Evolutionary conservation across 2,113 vertebrate genomes (phyloP).

Genomic region (Crotalus tigris): DNA sequence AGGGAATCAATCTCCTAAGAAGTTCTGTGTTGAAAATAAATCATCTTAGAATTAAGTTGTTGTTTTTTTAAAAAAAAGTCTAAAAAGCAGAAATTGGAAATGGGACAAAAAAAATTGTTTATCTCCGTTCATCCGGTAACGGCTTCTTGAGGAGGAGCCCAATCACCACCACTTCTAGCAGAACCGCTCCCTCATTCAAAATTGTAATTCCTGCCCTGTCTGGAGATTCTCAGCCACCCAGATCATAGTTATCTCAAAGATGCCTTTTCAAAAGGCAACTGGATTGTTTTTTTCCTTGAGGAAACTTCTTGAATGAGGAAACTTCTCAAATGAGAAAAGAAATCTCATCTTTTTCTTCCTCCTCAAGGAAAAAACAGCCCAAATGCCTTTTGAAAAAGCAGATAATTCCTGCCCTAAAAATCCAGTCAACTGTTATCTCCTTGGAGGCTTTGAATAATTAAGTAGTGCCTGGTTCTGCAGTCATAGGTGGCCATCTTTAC

Average conservation of each 20-base stretch:
- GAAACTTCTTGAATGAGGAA: neutral
- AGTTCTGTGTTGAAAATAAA: conserved; percentile 46
- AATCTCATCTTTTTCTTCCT: neutral
- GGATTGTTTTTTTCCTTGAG: neutral
- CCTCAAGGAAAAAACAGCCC: neutral
- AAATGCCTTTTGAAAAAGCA: neutral
- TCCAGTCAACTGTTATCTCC: neutral
- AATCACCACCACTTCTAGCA: neutral
- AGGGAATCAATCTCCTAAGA: conserved; percentile 24
- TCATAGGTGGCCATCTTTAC: neutral
- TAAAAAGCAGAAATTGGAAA: neutral
- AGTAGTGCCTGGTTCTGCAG: neutral
- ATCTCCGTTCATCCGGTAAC: neutral
- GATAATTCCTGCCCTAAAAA: neutral
- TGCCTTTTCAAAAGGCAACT: neutral
- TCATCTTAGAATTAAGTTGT: conserved; percentile 41
- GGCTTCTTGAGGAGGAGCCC: neutral
- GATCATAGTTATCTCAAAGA: neutral
- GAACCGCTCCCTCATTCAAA: neutral
- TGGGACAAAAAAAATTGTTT: neutral
- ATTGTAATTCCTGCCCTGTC: neutral
- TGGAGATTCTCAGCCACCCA: neutral
- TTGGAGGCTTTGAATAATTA: neutral
- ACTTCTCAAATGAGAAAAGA: neutral
- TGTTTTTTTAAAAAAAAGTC: neutral